Percentiles rank a stretch among this genome's conserved stretches.
These are phyloP conservation scores for Cassiopea andromeda DNA, from an alignment of 30 jellyfish, hydroid and myxozoan genomes.

Conservation along the genomic window DNA sequence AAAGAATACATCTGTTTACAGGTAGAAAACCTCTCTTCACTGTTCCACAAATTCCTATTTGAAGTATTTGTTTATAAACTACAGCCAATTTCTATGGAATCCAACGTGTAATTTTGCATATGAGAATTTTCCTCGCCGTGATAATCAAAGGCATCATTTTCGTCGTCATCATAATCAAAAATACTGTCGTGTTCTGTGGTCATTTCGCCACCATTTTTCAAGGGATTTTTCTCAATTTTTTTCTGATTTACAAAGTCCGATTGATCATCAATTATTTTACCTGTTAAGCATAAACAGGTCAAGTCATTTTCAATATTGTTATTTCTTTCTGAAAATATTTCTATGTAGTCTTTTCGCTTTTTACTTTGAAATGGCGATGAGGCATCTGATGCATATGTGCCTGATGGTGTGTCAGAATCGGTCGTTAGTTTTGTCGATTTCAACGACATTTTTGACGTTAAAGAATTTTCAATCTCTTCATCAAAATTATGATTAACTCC, in stretches of 20 bases:
- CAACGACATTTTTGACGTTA: not conserved
- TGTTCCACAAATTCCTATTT: too few relatives aligned
- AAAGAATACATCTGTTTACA: too few relatives aligned
- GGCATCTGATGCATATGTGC: constrained; percentile 22
- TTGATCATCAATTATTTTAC: not conserved
- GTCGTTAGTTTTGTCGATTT: not conserved
- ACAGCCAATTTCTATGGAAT: not conserved
- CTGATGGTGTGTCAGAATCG: constrained; percentile 29
- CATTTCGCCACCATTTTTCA: not conserved
- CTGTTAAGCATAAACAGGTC: constrained; percentile 15
- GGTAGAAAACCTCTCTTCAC: too few relatives aligned
- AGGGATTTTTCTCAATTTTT: not conserved
- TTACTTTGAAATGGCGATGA: constrained; percentile 36
- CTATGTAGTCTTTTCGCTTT: not conserved
- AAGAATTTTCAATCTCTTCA: not conserved
- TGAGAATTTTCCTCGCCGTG: constrained; percentile 20
- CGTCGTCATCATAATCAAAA: constrained; percentile 41
- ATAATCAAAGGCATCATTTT: constrained; percentile 11
- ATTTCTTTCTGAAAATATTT: not conserved
- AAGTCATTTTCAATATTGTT: not conserved
- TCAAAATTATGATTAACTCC: not conserved
- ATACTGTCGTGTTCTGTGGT: constrained; percentile 27
- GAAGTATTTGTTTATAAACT: not conserved
- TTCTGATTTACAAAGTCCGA: not conserved
- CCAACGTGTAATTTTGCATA: not conserved